Evolutionary conservation across 92 coral and sea anemone species (phyloP), one percentile per base, ranked within the genome.

Genomic region (Palythoa caribaeorum): DNA sequence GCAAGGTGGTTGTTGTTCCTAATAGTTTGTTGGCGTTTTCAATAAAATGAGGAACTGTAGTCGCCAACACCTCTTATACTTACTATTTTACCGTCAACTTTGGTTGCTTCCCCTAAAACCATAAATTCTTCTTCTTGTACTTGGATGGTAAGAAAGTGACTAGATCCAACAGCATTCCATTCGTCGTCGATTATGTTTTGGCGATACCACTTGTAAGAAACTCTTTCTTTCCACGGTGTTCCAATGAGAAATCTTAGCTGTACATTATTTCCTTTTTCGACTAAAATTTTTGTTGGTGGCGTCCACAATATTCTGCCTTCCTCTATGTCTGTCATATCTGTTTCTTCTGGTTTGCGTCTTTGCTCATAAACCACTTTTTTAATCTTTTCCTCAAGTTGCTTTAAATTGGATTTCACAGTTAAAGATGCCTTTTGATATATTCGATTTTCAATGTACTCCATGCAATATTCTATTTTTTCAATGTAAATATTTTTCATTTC

Each of bases 141-240:
- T 38, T 70, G 75, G 75, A 70, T 70, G 75, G 10, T 70, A 8
- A 70, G 44, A 70, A 70, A 70, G 75, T 70, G 75, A 21, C 75
- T 38, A 70, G 38, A 20, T 70, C 39, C 75, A 70, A 70, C 44
- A 28, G 6, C 75, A 38, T 20, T 70, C 75, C 38, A 11, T n/a
- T 70, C 44, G 75, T 70, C 75, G 75, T 38, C 44, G 40, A 21
- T 70, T 70, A 21, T 28, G 38, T 70, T 38, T 38, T 70, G 75
- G 75, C 75, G 14, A 38, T 70, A 70, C 66, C 66, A 59, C 66
- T 59, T 59, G 66, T 59, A 59, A 3, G 66, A 59, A 59, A 59
- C 66, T 14, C 75, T 70, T 70, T 28, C 39, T 70, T 70, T 9
- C 75, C 14, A 38, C 44, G 47, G 16, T 21, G 39, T 70, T 70